A percentile compares a stretch with the other conserved stretches of the same genome.
Evolutionary conservation across 2,113 vertebrate genomes (phyloP).

Genomic region (Mus pahari): DNA sequence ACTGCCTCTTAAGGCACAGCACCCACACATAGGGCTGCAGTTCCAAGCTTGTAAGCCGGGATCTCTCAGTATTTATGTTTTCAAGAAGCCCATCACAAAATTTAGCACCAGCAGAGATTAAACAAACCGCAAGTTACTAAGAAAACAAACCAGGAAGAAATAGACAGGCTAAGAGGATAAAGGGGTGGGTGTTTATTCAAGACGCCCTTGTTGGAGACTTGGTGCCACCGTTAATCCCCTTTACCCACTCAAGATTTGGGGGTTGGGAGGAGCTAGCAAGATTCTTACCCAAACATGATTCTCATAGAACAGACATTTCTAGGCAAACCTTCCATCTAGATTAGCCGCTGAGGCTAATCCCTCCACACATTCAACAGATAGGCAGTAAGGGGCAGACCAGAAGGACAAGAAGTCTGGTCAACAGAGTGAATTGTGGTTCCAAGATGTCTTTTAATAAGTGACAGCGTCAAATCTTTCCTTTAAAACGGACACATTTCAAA

Average conservation of each 20-base stretch:
- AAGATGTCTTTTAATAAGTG: background rate
- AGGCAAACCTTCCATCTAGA: background rate
- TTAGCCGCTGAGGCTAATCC: background rate
- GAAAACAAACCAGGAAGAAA: background rate
- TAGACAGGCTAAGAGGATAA: background rate
- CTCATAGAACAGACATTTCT: background rate
- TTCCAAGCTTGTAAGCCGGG: background rate
- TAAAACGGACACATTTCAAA: background rate
- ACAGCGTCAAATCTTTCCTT: background rate
- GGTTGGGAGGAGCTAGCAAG: background rate
- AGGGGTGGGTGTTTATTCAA: background rate
- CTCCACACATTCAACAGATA: background rate
- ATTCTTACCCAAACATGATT: background rate
- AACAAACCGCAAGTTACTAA: conserved; percentile 3
- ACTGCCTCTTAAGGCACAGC: no score
- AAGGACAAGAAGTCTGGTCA: background rate
- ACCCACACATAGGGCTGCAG: accelerated
- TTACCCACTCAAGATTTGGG: background rate
- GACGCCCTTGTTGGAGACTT: background rate
- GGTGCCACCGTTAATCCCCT: background rate
- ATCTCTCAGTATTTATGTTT: background rate
- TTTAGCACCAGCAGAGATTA: background rate
- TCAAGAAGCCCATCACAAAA: background rate
- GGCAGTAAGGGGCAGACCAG: background rate
- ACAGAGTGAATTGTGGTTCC: background rate